Base-by-base conservation (phyloP, 2,797 vertebrate genomes). In the Gallinago solitaria region DNA sequence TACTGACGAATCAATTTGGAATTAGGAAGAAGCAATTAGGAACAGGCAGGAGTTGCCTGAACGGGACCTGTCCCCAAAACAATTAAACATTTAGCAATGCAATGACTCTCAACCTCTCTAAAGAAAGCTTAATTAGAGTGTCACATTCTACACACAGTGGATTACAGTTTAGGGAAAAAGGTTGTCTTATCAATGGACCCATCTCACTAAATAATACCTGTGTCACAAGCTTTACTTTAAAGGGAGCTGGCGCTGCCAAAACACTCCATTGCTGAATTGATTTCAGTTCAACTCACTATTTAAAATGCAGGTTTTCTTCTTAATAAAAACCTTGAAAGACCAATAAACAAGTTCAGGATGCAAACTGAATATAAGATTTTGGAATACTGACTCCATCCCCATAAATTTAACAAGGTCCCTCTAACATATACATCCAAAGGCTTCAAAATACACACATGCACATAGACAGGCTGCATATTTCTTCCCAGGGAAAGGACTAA, bases 241-340 rank as follows among this genome's bases (percentile, higher is more conserved):
- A 93, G 59, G 47, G 59, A 79, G 54, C 80, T 48, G 63, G 33
- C 76, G 63, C 73, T 89, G 86, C 80, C 94, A 95, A 81, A 91
- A 59, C 30, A 84, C 60, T 83, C 63, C 51, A 76, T 21, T 82
- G 85, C 32, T 53, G 70, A 89, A 89, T 14, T 90, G 82, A 79
- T 90, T 91, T 90, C 77, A 83, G 83, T 63, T 94, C 93, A 86
- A 94, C 61, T 84, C 50, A 23, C 71, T 87, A 51, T 25, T 95
- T 95, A 93, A 92, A 89, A 90, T 67, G 63, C 74, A 93, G 39
- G 41, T 83, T 81, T 87, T 48, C 56, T 79, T 90, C 90, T 88
- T 77, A 35, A 59, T 30, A 78, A 86, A 88, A 93, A 19, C 47
- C 61, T 81, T 65, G 35, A 63, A 50, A 86, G 73, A 86, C 43